Base-by-base conservation (phyloP, 92 coral and sea anemone genomes). In the Virgularia gustaviana region DNA sequence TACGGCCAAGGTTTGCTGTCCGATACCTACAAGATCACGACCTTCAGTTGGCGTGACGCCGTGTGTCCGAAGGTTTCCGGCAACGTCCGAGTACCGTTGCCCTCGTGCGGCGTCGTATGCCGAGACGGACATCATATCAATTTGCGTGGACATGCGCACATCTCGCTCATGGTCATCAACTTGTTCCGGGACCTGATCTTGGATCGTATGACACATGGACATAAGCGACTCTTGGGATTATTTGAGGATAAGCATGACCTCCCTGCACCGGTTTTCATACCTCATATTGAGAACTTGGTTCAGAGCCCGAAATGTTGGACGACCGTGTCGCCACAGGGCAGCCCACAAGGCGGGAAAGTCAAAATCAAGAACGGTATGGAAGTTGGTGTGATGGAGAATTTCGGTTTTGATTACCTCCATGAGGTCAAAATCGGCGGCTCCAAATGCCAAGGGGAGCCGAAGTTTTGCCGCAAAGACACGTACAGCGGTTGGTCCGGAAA, bases 31-130 rank as follows among this genome's bases (percentile, higher is more conserved):
- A 83, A 84, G 32, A 79, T 88, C 43, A 81, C 90, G 0, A 65
- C 79, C 37, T 49, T 88, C 57, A 85, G 87, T 57, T 82, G 80
- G 88, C 95, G 95, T 6, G 95, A 88, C 12, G 67, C 71, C 49
- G 75, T 84, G 1, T 88, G 95, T 45, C 95, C 95, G 68, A 71
- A 55, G 60, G 13, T 44, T 11, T 22, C 1, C 23, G 75, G 75
- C 31, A 49, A 31, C 11, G 47, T 28, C 39, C 60, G 75, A 8
- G 8, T 35, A 9, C 75, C 75, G 19, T 30, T 68, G 25, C 49
- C 49, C 25, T 29, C 59, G 19, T 68, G 75, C 29, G 16, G 43
- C 13, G 75, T 68, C 0, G 32, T 68, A 25, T 68, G 75, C 18
- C 49, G 51, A 15, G 86, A 82, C 18, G 83, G 86, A 9, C 68